Conservation (phyloP, 2,888 invertebrate species). For the Gastracanthus pulcherrimus region DNA sequence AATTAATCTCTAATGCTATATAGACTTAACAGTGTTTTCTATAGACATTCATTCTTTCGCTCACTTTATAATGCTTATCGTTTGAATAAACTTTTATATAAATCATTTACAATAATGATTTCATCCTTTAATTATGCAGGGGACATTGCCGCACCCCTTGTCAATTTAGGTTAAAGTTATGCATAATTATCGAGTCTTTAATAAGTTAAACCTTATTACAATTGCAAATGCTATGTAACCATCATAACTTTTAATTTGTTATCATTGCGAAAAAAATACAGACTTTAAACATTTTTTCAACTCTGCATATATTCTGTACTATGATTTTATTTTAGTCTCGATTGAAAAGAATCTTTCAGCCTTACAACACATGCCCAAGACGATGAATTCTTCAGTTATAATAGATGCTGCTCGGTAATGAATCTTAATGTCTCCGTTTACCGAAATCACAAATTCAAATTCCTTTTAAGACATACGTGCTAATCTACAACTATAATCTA, state of each 20-base stretch:
- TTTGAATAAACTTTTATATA: not conserved
- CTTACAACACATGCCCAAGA: no score
- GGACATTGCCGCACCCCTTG: conserved; percentile 3
- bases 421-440: no score
- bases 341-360: no score
- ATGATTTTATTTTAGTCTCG: no score
- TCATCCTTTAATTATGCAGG: no score
- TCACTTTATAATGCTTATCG: not conserved
- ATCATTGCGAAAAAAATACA: not conserved
- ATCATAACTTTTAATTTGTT: not conserved
- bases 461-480: no score
- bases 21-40: no score
- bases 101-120: not conserved
- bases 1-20: not conserved
- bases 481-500: no score
- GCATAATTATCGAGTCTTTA: not conserved
- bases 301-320: not conserved
- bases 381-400: no score
- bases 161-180: not conserved
- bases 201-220: not conserved
- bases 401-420: no score
- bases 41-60: no score
- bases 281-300: not conserved
- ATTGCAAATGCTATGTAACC: not conserved
- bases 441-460: no score